A percentile compares a stretch with the other conserved stretches of the same genome.
Conservation (phyloP, 1,140 invertebrate species). For the Drosophila sulfurigaster region DNA sequence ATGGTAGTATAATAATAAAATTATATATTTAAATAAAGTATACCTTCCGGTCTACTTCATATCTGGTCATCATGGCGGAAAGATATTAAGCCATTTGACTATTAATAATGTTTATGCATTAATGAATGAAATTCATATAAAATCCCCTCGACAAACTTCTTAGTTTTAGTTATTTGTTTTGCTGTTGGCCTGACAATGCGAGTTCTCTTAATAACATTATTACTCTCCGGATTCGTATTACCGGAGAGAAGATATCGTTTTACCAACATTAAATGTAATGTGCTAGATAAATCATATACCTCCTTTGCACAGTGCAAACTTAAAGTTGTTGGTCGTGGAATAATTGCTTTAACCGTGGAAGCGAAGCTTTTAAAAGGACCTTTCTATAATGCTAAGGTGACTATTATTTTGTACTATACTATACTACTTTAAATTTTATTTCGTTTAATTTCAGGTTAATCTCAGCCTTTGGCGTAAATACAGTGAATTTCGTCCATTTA, state of each 20-base stretch:
- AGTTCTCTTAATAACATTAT: neutral
- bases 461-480: conserved; percentile 30
- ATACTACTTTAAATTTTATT: neutral
- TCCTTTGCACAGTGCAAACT: neutral
- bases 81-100: neutral
- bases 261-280: neutral
- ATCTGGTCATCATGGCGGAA: neutral
- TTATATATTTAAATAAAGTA: too few species aligned
- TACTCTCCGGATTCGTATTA: neutral
- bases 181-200: neutral
- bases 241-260: neutral
- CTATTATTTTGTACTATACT: neutral
- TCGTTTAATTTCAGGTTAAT: conserved; percentile 32
- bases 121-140: too few species aligned
- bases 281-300: neutral
- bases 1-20: too few species aligned
- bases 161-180: neutral
- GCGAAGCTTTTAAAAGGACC: conserved; percentile 25
- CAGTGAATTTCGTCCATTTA: conserved; percentile 43
- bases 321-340: conserved; percentile 28
- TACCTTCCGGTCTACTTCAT: too few species aligned
- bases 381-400: conserved; percentile 23
- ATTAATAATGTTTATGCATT: too few species aligned
- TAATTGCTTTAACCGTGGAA: conserved; percentile 25
- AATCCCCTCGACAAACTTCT: neutral